These are phyloP conservation scores for Sinonovacula constricta DNA, from an alignment of 1,140 invertebrate genomes.

Conservation along the genomic window DNA sequence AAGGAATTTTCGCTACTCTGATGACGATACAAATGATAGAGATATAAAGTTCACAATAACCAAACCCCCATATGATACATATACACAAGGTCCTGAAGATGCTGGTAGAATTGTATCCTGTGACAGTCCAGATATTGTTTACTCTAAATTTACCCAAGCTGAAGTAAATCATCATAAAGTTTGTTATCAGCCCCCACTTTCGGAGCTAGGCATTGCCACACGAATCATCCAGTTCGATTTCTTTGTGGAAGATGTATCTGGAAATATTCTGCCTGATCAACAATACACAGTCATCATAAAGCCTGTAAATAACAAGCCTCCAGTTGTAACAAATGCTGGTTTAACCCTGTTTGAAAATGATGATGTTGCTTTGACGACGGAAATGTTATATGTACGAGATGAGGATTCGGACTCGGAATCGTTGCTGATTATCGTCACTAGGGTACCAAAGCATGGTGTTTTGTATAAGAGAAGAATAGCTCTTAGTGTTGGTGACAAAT, in stretches of 20 bases:
- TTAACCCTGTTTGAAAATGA: slow-evolving; percentile 74
- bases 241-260: slow-evolving; percentile 75
- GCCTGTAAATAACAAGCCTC: slow-evolving; percentile 78
- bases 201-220: slow-evolving; percentile 75
- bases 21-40: slow-evolving; percentile 75
- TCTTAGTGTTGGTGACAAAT: slow-evolving; percentile 71
- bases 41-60: slow-evolving; percentile 72
- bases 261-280: slow-evolving; percentile 75
- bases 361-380: slow-evolving; percentile 63
- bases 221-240: slow-evolving; percentile 77
- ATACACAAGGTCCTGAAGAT: slow-evolving; percentile 68
- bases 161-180: slow-evolving; percentile 78
- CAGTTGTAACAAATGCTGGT: slow-evolving; percentile 72
- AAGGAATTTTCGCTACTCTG: slow-evolving; percentile 73
- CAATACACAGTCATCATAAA: slow-evolving; percentile 74
- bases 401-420: slow-evolving; percentile 71
- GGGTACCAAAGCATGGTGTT: slow-evolving; percentile 68
- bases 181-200: slow-evolving; percentile 76
- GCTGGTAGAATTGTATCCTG: slow-evolving; percentile 75
- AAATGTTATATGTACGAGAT: slow-evolving; percentile 74
- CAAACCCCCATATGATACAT: slow-evolving; percentile 72
- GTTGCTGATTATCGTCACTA: slow-evolving; percentile 70
- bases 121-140: slow-evolving; percentile 66
- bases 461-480: slow-evolving; percentile 57
- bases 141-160: slow-evolving; percentile 75